Percentiles rank a stretch among this genome's conserved stretches.
phyloP scores from a whole-genome alignment of 2,888 invertebrate species.

The Brachynemurus nebulosus region DNA sequence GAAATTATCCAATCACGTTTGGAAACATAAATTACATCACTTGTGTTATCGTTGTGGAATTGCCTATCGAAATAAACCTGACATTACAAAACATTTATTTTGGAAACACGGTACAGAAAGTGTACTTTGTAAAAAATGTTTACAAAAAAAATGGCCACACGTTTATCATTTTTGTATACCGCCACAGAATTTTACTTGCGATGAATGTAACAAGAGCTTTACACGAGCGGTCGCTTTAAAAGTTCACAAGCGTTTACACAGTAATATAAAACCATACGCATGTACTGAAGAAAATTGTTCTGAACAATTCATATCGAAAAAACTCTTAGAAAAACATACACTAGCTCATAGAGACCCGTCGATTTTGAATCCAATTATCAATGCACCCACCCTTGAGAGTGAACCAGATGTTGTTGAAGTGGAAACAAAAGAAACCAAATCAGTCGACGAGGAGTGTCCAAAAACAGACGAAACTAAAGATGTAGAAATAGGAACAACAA shows the following conservation, averaged over 20 bases:
- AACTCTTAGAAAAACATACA: constrained; percentile 58
- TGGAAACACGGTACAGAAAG: constrained; percentile 91
- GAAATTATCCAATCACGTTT: constrained; percentile 71
- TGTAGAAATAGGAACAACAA: constrained; percentile 20
- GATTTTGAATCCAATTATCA: constrained; percentile 19
- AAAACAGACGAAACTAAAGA: constrained; percentile 28
- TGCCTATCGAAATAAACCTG: constrained; percentile 74
- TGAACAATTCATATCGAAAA: constrained; percentile 69
- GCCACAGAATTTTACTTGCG: constrained; percentile 62
- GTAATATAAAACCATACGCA: constrained; percentile 51
- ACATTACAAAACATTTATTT: constrained; percentile 78
- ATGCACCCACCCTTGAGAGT: constrained; percentile 21
- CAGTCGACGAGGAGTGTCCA: constrained; percentile 27
- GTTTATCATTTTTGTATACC: constrained; percentile 84
- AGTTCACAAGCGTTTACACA: constrained; percentile 71
- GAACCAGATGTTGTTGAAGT: constrained; percentile 18
- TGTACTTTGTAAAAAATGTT: constrained; percentile 67
- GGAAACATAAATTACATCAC: constrained; percentile 82
- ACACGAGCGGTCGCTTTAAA: constrained; percentile 63
- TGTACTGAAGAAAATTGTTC: constrained; percentile 58
- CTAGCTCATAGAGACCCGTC: constrained; percentile 40
- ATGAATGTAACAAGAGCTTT: constrained; percentile 64
- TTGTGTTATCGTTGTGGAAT: constrained; percentile 79
- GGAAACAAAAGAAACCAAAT: constrained; percentile 13
- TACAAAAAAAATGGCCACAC: constrained; percentile 85